Percentiles rank a stretch among this genome's conserved stretches.
phyloP scores from a whole-genome alignment of 2,797 vertebrate species.

The Hoplostethus mediterraneus region DNA sequence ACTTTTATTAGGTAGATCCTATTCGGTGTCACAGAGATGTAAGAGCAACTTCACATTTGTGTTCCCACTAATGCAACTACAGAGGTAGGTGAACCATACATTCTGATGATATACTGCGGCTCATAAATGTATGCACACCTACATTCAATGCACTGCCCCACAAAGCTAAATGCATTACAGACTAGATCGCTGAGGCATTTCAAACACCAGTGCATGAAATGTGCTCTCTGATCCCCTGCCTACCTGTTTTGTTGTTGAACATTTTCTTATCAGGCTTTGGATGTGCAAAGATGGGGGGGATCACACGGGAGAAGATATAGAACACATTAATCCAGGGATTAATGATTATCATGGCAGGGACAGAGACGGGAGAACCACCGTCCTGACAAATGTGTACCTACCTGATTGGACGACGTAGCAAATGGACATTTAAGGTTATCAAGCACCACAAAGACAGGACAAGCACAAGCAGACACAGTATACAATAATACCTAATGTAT shows the following conservation, averaged over 20 bases:
- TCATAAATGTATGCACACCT: neutral
- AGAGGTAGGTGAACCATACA: too few species aligned
- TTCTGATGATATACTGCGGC: neutral
- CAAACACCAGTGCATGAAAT: slow-evolving; percentile 22
- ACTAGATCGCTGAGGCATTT: slow-evolving; percentile 7
- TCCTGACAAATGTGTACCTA: neutral
- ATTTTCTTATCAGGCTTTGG: slow-evolving; percentile 38
- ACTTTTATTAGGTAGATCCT: too few species aligned
- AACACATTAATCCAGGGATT: slow-evolving; percentile 54
- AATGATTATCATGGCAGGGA: slow-evolving; percentile 49
- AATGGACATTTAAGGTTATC: slow-evolving; percentile 38
- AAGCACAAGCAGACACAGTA: slow-evolving; percentile 28
- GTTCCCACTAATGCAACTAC: too few species aligned
- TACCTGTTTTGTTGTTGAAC: slow-evolving; percentile 1
- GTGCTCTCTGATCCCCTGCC: slow-evolving; percentile 21
- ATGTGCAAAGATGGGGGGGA: slow-evolving; percentile 45
- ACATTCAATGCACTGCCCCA: neutral
- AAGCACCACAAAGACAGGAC: slow-evolving; percentile 17
- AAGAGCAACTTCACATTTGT: too few species aligned
- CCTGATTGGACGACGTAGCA: slow-evolving; percentile 25
- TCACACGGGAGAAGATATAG: slow-evolving; percentile 36
- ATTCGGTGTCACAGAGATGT: too few species aligned
- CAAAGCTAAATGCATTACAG: neutral
- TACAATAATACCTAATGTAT: slow-evolving; percentile 47
- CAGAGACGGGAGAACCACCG: slow-evolving; percentile 31